Conservation (phyloP, 2,113 vertebrate genomes). For the Pycnonotus jocosus region DNA sequence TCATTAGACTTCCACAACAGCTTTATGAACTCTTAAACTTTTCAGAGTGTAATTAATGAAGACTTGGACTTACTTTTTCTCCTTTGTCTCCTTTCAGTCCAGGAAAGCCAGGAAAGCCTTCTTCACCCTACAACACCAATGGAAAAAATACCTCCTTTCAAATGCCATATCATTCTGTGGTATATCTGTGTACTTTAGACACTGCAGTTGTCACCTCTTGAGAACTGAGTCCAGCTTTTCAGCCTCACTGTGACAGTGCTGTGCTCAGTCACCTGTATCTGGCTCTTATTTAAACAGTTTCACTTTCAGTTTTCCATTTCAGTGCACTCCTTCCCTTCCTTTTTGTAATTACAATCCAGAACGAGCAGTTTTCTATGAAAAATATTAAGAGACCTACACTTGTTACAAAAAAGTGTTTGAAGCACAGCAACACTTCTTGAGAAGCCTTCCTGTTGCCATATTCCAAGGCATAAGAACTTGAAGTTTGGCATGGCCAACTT, state of each 20-base stretch:
- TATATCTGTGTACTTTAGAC: not conserved
- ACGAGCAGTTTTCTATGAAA: not conserved
- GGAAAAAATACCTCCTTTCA: not conserved
- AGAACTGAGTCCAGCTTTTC: not conserved
- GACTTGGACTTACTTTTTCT: conserved; percentile 75
- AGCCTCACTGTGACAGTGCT: rapidly evolving
- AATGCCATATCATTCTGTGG: not conserved
- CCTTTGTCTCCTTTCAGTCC: conserved; percentile 80
- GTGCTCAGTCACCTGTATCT: not conserved
- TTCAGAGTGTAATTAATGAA: not conserved
- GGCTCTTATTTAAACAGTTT: not conserved
- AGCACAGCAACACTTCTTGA: not conserved
- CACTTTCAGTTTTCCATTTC: not conserved
- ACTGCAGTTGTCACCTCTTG: not conserved
- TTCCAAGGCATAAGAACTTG: not conserved
- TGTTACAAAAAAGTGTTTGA: not conserved
- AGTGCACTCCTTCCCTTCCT: not conserved
- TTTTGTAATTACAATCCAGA: not conserved
- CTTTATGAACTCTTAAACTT: not conserved
- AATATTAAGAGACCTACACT: not conserved
- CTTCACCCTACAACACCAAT: conserved; percentile 73
- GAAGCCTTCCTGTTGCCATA: not conserved
- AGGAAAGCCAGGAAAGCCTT: conserved; percentile 73
- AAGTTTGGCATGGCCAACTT: not conserved
- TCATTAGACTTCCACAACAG: not conserved